phyloP scores from a whole-genome alignment of 2,888 invertebrate genomes.

The Drosophila rellima region DNA sequence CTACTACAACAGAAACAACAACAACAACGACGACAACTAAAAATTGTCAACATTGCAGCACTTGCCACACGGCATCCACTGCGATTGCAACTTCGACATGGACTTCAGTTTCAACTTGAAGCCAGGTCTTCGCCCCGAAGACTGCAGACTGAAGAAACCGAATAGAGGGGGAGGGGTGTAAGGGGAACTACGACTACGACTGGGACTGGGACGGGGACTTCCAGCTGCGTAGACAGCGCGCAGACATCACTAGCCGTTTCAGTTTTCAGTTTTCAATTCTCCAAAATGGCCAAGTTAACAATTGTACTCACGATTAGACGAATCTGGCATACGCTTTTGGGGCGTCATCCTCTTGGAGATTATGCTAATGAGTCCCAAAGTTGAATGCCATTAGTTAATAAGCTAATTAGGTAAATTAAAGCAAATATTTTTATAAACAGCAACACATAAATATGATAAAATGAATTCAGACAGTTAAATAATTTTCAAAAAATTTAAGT shows the following conservation, averaged over 20 bases:
- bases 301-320: conserved; percentile 23
- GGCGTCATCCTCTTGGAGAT: conserved; percentile 7
- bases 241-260: conserved; percentile 63
- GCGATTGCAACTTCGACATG: conserved; percentile 19
- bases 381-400: conserved; percentile 4
- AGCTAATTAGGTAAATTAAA: conserved; percentile 13
- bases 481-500: background rate
- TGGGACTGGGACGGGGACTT: conserved; percentile 51
- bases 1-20: conserved; percentile 24
- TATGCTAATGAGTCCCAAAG: background rate
- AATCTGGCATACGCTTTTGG: conserved; percentile 42
- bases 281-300: conserved; percentile 48
- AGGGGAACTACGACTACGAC: background rate
- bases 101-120: conserved; percentile 25
- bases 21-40: conserved; percentile 26
- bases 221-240: conserved; percentile 78
- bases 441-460: background rate
- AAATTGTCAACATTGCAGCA: conserved; percentile 79
- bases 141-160: background rate
- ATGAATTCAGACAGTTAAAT: background rate
- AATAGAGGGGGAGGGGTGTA: no score
- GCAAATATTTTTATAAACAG: conserved; percentile 1
- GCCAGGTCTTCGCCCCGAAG: conserved; percentile 34
- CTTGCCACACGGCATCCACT: conserved; percentile 66
- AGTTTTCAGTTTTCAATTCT: conserved; percentile 45